Conservation (phyloP, 2,113 vertebrate species). For the Pterocles burchelli region DNA sequence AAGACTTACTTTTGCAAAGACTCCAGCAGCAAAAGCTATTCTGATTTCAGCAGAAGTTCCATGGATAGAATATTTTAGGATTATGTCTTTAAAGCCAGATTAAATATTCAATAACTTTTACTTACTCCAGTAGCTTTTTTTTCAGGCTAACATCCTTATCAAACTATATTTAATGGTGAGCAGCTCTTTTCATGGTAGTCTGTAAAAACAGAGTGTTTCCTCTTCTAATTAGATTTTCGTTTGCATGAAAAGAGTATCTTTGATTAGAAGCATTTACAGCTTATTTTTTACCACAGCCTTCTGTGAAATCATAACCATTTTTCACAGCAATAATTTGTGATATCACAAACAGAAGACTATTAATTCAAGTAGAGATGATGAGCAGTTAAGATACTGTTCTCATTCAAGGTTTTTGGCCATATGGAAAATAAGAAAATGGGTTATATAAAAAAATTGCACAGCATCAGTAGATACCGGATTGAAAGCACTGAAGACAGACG, state of each 20-base stretch:
- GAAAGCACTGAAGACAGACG: background rate
- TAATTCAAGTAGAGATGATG: conserved; percentile 1
- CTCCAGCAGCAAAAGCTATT: background rate
- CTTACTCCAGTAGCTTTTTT: background rate
- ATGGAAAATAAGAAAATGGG: background rate
- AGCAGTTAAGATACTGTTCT: background rate
- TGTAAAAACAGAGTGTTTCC: conserved; percentile 32
- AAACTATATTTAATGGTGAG: background rate
- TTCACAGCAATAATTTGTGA: conserved; percentile 3
- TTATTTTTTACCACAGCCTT: background rate
- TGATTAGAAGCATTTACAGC: conserved; percentile 20
- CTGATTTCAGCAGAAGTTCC: background rate
- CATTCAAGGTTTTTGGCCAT: background rate
- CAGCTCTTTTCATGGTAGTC: background rate
- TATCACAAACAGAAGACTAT: conserved; percentile 28
- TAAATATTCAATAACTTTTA: background rate
- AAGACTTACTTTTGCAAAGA: background rate
- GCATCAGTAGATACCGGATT: background rate
- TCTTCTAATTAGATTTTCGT: conserved; percentile 36
- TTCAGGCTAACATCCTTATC: background rate
- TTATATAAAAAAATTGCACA: conserved; percentile 2
- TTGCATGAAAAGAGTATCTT: conserved; percentile 30
- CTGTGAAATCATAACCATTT: conserved; percentile 1
- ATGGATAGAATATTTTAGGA: background rate
- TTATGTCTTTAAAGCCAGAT: background rate